Conservation (phyloP, 2,113 vertebrate genomes). For the Dryoscopus gambensis region DNA sequence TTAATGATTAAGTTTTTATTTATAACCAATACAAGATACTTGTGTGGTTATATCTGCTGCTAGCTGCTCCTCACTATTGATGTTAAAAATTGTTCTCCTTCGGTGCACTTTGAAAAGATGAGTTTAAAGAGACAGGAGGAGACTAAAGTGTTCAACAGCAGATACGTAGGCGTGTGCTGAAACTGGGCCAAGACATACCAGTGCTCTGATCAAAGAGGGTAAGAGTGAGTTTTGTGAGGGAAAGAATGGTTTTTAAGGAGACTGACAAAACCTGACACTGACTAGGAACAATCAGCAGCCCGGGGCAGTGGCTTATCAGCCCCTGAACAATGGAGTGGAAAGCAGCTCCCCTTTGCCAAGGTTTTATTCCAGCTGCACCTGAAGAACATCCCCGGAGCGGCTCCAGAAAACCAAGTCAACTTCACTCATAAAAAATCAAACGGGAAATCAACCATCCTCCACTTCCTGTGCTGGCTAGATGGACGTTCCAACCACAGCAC, state of each 20-base stretch:
- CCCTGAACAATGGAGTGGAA: not conserved
- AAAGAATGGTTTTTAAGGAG: not conserved
- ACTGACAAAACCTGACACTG: not conserved
- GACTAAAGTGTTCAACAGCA: not conserved
- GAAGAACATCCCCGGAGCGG: not conserved
- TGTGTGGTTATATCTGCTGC: not conserved
- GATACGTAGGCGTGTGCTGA: not conserved
- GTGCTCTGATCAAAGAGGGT: not conserved
- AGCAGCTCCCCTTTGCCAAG: not conserved
- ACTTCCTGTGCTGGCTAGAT: not conserved
- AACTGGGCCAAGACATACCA: not conserved
- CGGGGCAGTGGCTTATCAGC: not conserved
- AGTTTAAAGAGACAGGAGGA: slow-evolving; percentile 17
- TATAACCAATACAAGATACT: not conserved
- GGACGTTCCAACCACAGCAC: not conserved
- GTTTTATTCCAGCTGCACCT: not conserved
- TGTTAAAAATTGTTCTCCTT: not conserved
- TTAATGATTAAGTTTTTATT: slow-evolving; percentile 2
- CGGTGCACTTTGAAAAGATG: not conserved
- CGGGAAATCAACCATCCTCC: not conserved
- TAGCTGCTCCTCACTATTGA: not conserved
- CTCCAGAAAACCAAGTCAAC: not conserved
- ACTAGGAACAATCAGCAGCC: not conserved
- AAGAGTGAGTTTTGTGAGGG: not conserved
- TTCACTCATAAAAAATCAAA: not conserved